Base-by-base conservation (phyloP, 23 tunicate species). In the Halocynthia roretzi region DNA sequence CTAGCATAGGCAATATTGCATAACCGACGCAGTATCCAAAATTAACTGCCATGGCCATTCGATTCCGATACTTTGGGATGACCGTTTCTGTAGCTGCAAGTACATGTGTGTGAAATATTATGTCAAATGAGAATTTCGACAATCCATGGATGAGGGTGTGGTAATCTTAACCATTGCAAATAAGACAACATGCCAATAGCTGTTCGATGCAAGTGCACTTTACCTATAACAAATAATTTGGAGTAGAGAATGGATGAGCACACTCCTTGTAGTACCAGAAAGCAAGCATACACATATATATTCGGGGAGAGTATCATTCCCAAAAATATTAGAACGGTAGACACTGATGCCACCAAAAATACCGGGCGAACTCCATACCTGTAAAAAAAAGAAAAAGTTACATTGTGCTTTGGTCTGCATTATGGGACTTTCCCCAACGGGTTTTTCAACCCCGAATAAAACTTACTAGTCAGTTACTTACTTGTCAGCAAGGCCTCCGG, bases 301-400 rank as follows among this genome's bases (percentile, higher is more conserved):
- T 65, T 65, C 9, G 22, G 70, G 22, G 70, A 65, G 9, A 65
- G 31, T 48, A 48, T 8, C 70, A 65, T 65, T 11, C 70, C 70
- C n/a, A 65, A 9, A 11, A 65, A 40, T 9, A 48, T 65, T 0
- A 65, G 19, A 65, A 65, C 22, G 10, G 31, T 20, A 40, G 31
- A 48, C 10, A 65, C 22, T 20, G 48, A 20, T 11, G 70, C 22
- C 10, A 15, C n/a, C 1, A 65, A 48, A 15, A 65, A 65, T 10
- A 65, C 19, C 31, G 70, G 70, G 31, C 70, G 70, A 65, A 40
- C 48, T 20, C 70, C 70, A 65, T 20, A 65, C 19, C 70, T 65
- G 19, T 20, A 65, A 14, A 58, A 58, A 14, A 58, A 15, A 58
- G 17, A 58, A 31, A 31, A 31, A 31, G 44, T 31, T 31, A 0